These are phyloP conservation scores for Sphaerodactylus townsendi DNA, from an alignment of 2,113 vertebrate species.

Conservation along the genomic window DNA sequence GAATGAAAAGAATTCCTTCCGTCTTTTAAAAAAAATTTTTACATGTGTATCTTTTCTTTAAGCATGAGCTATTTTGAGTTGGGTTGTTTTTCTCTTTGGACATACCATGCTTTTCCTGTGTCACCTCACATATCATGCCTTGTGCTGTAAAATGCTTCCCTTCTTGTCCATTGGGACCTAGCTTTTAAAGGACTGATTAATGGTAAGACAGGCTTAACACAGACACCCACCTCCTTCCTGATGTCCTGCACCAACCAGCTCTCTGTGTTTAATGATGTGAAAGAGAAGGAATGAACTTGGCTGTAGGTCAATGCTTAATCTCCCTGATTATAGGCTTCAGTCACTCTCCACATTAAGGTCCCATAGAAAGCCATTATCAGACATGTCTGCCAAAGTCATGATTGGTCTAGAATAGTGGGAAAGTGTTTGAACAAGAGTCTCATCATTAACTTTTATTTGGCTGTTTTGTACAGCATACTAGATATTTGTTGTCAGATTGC, in stretches of 20 bases:
- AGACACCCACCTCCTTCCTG: slow-evolving; percentile 27
- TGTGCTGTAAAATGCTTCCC: slow-evolving; percentile 55
- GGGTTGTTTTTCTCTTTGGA: slow-evolving; percentile 39
- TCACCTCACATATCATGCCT: slow-evolving; percentile 54
- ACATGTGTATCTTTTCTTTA: slow-evolving; percentile 22
- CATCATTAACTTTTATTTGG: background rate
- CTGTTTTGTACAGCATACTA: too few species aligned
- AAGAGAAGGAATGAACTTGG: slow-evolving; percentile 5
- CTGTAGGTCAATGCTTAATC: slow-evolving; percentile 7
- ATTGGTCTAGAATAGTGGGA: background rate
- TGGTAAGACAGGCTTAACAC: slow-evolving; percentile 43
- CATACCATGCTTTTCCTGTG: slow-evolving; percentile 45
- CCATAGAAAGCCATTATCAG: slow-evolving; percentile 21
- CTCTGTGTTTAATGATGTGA: slow-evolving; percentile 30
- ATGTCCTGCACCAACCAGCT: slow-evolving; percentile 19
- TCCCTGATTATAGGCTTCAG: background rate
- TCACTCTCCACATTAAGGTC: background rate
- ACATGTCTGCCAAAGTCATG: background rate
- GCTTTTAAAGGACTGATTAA: slow-evolving; percentile 57
- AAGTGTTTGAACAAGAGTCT: background rate
- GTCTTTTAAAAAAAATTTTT: background rate
- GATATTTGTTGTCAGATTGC: background rate
- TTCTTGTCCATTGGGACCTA: slow-evolving; percentile 50
- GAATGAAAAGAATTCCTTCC: background rate
- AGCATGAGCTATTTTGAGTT: background rate